These are phyloP conservation scores for Diadegma fenestrale DNA, from an alignment of 2,888 invertebrate genomes.

Conservation along the genomic window DNA sequence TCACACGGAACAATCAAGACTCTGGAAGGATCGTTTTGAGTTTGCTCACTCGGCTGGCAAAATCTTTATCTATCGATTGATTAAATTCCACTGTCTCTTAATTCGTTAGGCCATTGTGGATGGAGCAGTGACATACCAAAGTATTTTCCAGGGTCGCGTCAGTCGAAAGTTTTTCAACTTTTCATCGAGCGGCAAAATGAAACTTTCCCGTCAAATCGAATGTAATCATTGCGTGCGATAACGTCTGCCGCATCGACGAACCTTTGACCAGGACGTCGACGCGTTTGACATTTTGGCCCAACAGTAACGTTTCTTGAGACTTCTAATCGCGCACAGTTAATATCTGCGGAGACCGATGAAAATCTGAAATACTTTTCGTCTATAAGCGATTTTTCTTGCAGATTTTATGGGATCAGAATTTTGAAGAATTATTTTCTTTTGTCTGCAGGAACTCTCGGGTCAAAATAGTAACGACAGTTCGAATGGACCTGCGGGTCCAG, in stretches of 20 bases:
- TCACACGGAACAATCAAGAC: background rate
- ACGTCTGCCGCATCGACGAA: background rate
- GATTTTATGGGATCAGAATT: background rate
- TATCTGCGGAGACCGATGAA: background rate
- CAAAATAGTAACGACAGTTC: constrained; percentile 95
- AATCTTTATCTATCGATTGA: background rate
- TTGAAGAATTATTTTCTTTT: constrained; percentile 26
- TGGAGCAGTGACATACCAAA: background rate
- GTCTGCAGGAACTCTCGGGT: constrained; percentile 92
- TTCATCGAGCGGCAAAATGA: background rate
- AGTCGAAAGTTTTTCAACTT: background rate
- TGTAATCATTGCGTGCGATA: background rate
- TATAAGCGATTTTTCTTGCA: background rate
- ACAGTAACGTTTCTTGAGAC: too few species aligned
- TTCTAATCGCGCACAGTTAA: background rate
- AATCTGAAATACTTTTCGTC: background rate
- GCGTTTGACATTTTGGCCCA: too few species aligned
- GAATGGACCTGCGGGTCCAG: constrained; percentile 88
- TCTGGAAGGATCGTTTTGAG: background rate
- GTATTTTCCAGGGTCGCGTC: background rate
- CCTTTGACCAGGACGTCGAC: too few species aligned
- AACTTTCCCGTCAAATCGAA: background rate
- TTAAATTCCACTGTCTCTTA: background rate
- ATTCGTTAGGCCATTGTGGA: background rate
- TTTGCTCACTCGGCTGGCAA: background rate